These are phyloP conservation scores for Lordiphosa collinella DNA, from an alignment of 1,140 invertebrate species.

Conservation along the genomic window DNA sequence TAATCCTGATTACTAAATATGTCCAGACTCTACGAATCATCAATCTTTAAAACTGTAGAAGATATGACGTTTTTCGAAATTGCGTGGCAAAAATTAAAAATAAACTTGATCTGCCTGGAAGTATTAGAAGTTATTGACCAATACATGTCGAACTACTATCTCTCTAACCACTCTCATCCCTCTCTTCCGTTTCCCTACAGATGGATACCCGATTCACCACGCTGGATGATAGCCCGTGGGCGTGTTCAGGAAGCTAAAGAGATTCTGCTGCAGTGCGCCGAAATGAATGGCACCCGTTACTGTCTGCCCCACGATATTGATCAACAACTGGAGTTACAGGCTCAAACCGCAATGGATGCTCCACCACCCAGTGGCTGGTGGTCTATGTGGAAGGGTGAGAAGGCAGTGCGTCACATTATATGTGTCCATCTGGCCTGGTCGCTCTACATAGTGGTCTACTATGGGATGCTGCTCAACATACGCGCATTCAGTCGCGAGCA, in stretches of 20 bases:
- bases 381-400: conserved; percentile 73
- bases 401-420: conserved; percentile 67
- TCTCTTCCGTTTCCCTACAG: conserved; percentile 16
- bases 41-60: no score
- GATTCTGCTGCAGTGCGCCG: conserved; percentile 86
- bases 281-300: conserved; percentile 80
- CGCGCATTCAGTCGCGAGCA: conserved; percentile 79
- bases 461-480: conserved; percentile 79
- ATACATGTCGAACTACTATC: no score
- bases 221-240: conserved; percentile 90
- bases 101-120: no score
- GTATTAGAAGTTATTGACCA: no score
- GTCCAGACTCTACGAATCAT: no score
- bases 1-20: no score
- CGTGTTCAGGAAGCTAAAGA: conserved; percentile 86
- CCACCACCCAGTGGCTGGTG: conserved; percentile 74
- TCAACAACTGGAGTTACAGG: conserved; percentile 76
- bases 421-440: conserved; percentile 76
- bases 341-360: conserved; percentile 69
- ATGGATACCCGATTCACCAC: conserved; percentile 88
- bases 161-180: no score
- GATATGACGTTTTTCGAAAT: no score
- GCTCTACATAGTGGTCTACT: conserved; percentile 79
- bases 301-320: conserved; percentile 74
- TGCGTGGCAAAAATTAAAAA: no score